Evolutionary conservation across 2,888 invertebrate genomes (phyloP), one percentile per base, ranked within the genome.

Genomic region (Petrolisthes manimaculis): DNA sequence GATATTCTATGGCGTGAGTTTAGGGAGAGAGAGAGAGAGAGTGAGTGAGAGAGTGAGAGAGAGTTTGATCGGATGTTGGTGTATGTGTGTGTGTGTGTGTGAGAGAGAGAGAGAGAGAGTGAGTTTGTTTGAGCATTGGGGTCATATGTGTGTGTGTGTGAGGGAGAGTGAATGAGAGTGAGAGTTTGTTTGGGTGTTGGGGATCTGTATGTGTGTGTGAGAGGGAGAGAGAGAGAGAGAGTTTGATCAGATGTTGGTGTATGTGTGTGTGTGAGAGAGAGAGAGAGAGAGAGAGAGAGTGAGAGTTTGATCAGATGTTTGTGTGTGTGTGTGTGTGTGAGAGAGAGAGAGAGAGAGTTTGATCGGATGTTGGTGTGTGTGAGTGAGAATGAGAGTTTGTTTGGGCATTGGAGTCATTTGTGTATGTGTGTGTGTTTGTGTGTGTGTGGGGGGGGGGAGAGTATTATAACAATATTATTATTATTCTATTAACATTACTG

Each of bases 1-100:
- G 97, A 97, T 93, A 95, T 97, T 89, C 96, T 97, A 92, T 96
- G 97, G 95, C 97, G 96, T 96, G 94, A 95, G 95, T 94, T 5
- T 12, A 5, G 5, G 9, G 53, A 54, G 79, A 18, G 21, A 51
- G 8, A 21, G 14, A n/a, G 5, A 5, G 74, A n/a, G 74, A 21
- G n/a, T 74, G 14, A 54, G 51, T 77, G 53, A 18, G 77, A 53
- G n/a, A n/a, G n/a, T n/a, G n/a, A n/a, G n/a, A n/a, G n/a, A n/a
- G n/a, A n/a, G n/a, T n/a, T n/a, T n/a, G n/a, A n/a, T n/a, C n/a
- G n/a, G n/a, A n/a, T n/a, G n/a, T n/a, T n/a, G n/a, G n/a, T n/a
- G n/a, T n/a, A n/a, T n/a, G n/a, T n/a, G n/a, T n/a, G n/a, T 75
- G 75, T 24, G 75, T 71, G 37, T 37, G 61, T 24, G 2, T 75